Base-by-base conservation (phyloP, 2,888 invertebrate species). In the Napeogenes sylphis region DNA sequence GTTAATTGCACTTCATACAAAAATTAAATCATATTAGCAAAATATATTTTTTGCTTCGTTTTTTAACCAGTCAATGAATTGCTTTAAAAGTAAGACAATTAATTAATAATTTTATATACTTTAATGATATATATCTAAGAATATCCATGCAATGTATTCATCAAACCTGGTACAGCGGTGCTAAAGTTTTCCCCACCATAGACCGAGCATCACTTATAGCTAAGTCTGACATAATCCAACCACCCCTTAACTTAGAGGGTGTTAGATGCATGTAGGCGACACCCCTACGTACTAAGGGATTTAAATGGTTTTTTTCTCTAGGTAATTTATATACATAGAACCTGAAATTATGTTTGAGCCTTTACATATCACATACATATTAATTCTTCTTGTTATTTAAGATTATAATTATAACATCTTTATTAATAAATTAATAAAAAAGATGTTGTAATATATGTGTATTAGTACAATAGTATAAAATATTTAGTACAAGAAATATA, bases 251-350 rank as follows among this genome's bases (percentile, higher is more conserved):
- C 51, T 90, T 91, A 0, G 90, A 83, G 14, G 94, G 94, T 21
- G 95, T 94, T 14, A 96, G 91, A 74, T 93, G 94, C 75, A 94
- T 85, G 75, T 96, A 96, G 2, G 93, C 94, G 12, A 93, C 82
- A 0, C 97, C 96, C 67, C 86, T 83, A 59, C 88, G 88, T 62
- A 93, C 87, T 21, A 92, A 74, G 0, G 90, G 84, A 73, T 92
- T 91, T 2, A 88, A 75, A 67, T 91, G 91, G 65, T 91, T 82
- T 59, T 91, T 90, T 73, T 93, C 90, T 71, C 92, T 92, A 2
- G 96, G 96, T 66, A 96, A 78, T 85, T 97, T 97, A 82, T 97
- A 97, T 35, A 94, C 85, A 71, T 96, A 94, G 83, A 93, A 97
- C 97, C 97, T 97, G 73, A 5, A 84, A 83, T 65, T 46, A 55